Evolutionary conservation across 2,888 invertebrate genomes (phyloP).

Genomic region (Diaperis boleti): DNA sequence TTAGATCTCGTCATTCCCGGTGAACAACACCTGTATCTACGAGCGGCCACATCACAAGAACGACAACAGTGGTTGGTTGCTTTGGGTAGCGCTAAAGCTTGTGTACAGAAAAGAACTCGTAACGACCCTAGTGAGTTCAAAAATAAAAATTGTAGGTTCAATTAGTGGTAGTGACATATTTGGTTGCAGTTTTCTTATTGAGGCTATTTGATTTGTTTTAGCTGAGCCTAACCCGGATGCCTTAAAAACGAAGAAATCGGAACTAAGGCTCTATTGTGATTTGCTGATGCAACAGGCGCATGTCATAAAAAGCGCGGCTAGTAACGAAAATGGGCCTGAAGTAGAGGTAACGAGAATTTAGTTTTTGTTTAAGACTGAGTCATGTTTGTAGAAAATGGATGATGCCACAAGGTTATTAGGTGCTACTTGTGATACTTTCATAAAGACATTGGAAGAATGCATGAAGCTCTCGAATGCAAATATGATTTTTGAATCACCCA

Average conservation of each 20-base stretch:
- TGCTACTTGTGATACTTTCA: slow-evolving; percentile 87
- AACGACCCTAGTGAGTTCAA: slow-evolving; percentile 56
- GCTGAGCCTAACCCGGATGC: slow-evolving; percentile 71
- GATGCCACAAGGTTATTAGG: slow-evolving; percentile 80
- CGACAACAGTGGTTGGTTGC: slow-evolving; percentile 86
- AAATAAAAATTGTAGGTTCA: slow-evolving; percentile 30
- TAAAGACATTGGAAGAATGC: slow-evolving; percentile 84
- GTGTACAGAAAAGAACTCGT: slow-evolving; percentile 59
- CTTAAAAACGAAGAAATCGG: slow-evolving; percentile 80
- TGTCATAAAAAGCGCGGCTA: slow-evolving; percentile 72
- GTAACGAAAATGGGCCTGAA: slow-evolving; percentile 71
- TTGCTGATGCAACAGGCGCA: slow-evolving; percentile 88
- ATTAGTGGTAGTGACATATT: background rate
- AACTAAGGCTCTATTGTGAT: slow-evolving; percentile 84
- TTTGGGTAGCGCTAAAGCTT: slow-evolving; percentile 82
- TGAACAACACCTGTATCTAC: slow-evolving; percentile 84
- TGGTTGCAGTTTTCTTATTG: background rate
- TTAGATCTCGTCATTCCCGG: slow-evolving; percentile 85
- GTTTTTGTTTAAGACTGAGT: too few species aligned
- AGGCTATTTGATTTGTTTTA: slow-evolving; percentile 53
- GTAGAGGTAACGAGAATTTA: slow-evolving; percentile 66
- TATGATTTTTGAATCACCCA: slow-evolving; percentile 60
- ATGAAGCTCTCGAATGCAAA: slow-evolving; percentile 73
- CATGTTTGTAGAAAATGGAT: slow-evolving; percentile 73
- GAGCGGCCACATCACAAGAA: slow-evolving; percentile 82